Conservation (phyloP, 2,888 invertebrate species). For the Strigamia crassipes region DNA sequence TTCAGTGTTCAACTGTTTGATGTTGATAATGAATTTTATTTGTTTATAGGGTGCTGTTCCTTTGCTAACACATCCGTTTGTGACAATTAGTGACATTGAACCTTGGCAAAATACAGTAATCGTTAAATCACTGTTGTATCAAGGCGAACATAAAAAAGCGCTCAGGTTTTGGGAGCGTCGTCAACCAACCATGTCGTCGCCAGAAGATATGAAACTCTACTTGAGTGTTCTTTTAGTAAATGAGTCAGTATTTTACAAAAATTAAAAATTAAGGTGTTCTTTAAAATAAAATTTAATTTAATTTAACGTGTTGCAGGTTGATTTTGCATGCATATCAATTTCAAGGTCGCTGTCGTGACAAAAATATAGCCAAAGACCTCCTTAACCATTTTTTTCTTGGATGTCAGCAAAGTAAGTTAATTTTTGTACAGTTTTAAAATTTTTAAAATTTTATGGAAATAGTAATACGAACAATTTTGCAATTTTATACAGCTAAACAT, state of each 20-base stretch:
- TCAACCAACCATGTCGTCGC: slow-evolving; percentile 64
- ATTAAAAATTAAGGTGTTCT: not conserved
- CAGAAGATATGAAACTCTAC: slow-evolving; percentile 62
- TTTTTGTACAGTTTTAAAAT: slow-evolving; percentile 49
- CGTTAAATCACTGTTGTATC: slow-evolving; percentile 68
- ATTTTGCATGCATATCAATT: slow-evolving; percentile 71
- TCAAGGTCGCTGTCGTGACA: slow-evolving; percentile 65
- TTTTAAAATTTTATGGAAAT: slow-evolving; percentile 45
- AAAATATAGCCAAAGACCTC: slow-evolving; percentile 62
- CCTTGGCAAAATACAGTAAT: slow-evolving; percentile 76
- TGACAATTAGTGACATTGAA: slow-evolving; percentile 66
- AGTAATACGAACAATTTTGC: not conserved
- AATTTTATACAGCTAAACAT: slow-evolving; percentile 48
- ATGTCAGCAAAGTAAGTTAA: slow-evolving; percentile 64
- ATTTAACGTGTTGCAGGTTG: slow-evolving; percentile 57
- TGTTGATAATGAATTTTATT: slow-evolving; percentile 14
- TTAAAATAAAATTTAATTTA: not conserved
- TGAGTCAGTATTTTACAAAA: slow-evolving; percentile 57
- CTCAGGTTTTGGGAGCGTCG: slow-evolving; percentile 71
- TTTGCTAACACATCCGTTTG: slow-evolving; percentile 68
- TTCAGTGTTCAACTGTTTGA: not conserved
- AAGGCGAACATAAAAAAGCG: slow-evolving; percentile 72
- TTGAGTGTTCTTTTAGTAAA: slow-evolving; percentile 69
- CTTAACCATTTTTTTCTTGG: slow-evolving; percentile 66
- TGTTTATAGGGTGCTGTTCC: slow-evolving; percentile 63